These are phyloP conservation scores for Eolophus roseicapilla DNA, from an alignment of 2,113 vertebrate species.

Conservation along the genomic window DNA sequence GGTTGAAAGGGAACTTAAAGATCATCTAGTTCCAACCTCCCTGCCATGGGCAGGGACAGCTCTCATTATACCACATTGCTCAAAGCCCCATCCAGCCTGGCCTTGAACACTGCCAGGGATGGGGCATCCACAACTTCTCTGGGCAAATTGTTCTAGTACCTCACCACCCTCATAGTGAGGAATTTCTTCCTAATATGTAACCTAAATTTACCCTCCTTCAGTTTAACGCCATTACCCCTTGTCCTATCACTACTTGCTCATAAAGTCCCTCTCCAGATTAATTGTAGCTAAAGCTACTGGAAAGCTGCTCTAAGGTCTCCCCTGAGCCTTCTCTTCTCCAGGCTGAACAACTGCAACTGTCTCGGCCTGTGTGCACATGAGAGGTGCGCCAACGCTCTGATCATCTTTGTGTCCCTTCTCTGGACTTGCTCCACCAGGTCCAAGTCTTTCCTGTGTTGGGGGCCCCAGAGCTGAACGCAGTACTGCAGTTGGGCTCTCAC, in stretches of 20 bases:
- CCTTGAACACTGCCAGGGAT: not conserved
- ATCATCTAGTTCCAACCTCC: not conserved
- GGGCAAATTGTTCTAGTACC: not conserved
- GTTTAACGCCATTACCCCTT: not conserved
- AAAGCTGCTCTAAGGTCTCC: not conserved
- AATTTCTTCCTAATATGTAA: not conserved
- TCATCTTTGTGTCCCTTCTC: not conserved
- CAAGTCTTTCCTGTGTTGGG: not conserved
- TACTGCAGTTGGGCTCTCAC: not conserved
- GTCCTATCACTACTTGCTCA: not conserved
- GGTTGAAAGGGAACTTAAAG: not conserved
- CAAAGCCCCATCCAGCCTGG: not conserved
- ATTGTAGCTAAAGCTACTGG: not conserved
- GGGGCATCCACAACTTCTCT: not conserved
- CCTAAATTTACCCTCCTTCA: not conserved
- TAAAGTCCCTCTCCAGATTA: not conserved
- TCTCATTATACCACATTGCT: not conserved
- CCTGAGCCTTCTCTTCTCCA: not conserved
- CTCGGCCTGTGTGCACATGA: not conserved
- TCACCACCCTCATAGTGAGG: not conserved
- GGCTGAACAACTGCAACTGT: not conserved
- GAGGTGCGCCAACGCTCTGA: not conserved
- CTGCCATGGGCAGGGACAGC: not conserved
- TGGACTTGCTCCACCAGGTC: not conserved
- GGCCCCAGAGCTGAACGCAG: not conserved